Percentiles rank a stretch among this genome's conserved stretches.
Conservation (phyloP, 2,888 invertebrate genomes). For the Boloria euphrosyne region DNA sequence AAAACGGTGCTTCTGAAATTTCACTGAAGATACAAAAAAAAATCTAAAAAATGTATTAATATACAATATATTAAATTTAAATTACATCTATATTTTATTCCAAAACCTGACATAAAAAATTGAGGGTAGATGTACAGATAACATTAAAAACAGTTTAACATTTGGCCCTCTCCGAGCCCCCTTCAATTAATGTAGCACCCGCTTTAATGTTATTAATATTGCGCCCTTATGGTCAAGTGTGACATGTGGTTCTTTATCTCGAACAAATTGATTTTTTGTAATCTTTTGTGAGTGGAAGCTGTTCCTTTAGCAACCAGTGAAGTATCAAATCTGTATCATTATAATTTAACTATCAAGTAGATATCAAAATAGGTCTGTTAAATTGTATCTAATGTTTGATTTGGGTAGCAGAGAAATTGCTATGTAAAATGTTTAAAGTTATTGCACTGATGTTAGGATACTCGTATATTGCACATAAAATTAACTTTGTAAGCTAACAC, state of each 20-base stretch:
- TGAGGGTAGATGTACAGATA: conserved; percentile 54
- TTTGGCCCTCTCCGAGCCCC: conserved; percentile 61
- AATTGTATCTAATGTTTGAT: too few relatives aligned
- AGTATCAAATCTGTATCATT: conserved; percentile 21
- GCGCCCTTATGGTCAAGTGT: conserved; percentile 69
- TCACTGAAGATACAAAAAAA: too few relatives aligned
- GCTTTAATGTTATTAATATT: conserved; percentile 66
- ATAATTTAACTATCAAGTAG: conserved; percentile 9
- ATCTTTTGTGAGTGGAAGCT: conserved; percentile 35
- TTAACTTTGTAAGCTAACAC: too few relatives aligned
- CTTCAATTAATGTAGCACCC: conserved; percentile 69
- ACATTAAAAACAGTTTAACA: conserved; percentile 77
- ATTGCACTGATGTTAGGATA: too few relatives aligned
- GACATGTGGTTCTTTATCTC: conserved; percentile 72
- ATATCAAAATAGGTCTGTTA: not conserved
- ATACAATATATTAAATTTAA: too few relatives aligned
- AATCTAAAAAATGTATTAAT: too few relatives aligned
- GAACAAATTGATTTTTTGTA: conserved; percentile 64
- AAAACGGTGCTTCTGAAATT: too few relatives aligned
- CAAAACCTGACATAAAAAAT: conserved; percentile 34
- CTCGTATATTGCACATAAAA: too few relatives aligned
- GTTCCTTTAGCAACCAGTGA: conserved; percentile 25
- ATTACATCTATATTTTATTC: not conserved
- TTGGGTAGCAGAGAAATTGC: too few relatives aligned
- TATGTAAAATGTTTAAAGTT: too few relatives aligned